A percentile compares a stretch with the other conserved stretches of the same genome.
phyloP scores from a whole-genome alignment of 1,140 invertebrate genomes.

The Bombus fervidus region DNA sequence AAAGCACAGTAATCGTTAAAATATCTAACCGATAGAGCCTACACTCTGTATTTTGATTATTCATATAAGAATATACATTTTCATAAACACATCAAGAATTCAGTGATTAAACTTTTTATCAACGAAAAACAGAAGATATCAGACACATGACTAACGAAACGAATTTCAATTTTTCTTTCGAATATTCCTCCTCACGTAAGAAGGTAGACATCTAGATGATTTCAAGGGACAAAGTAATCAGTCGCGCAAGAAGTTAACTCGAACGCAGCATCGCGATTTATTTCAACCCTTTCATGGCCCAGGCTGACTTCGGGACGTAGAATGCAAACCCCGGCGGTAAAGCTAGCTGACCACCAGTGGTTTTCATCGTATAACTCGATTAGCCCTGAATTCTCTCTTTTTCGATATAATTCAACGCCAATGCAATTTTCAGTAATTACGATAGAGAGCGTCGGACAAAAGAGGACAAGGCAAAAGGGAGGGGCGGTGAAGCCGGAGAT shows the following conservation, averaged over 20 bases:
- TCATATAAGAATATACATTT: no score
- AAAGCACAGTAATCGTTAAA: no score
- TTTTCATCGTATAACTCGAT: constrained; percentile 80
- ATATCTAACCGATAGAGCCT: no score
- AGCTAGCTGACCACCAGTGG: constrained; percentile 76
- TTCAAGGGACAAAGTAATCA: constrained; percentile 12
- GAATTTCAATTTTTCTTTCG: background rate
- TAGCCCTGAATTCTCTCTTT: constrained; percentile 72
- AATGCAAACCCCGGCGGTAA: constrained; percentile 70
- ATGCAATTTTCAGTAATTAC: constrained; percentile 79
- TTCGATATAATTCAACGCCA: constrained; percentile 75
- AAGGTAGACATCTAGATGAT: background rate
- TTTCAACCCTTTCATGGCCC: constrained; percentile 67
- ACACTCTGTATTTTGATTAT: no score
- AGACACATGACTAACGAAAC: background rate
- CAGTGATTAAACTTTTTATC: no score
- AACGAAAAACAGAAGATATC: background rate
- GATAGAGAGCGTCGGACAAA: constrained; percentile 54
- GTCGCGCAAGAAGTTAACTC: constrained; percentile 51
- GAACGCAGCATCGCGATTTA: constrained; percentile 68
- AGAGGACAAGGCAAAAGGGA: background rate
- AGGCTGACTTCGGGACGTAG: constrained; percentile 58
- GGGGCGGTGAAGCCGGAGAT: constrained; percentile 18
- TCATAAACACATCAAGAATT: no score
- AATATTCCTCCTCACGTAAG: background rate